Percentiles rank a stretch among this genome's conserved stretches.
Evolutionary conservation across 2,888 invertebrate genomes (phyloP).

Genomic region (Nemoura dubitans): DNA sequence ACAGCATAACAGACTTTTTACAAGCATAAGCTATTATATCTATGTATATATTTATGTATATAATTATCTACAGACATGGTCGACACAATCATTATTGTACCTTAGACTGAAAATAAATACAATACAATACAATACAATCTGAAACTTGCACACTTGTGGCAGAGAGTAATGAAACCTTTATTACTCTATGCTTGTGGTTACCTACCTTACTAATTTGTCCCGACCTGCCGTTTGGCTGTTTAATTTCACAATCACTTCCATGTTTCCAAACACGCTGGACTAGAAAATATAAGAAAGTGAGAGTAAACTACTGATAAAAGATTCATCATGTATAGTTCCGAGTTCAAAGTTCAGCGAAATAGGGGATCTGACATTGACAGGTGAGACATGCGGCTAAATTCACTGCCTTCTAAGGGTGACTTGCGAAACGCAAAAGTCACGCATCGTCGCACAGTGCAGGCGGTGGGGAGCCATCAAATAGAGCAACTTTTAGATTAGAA

Average conservation of each 20-base stretch:
- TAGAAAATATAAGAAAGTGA: background rate
- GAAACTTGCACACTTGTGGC: no score
- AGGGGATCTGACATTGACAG: background rate
- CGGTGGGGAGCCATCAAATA: background rate
- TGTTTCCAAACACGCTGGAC: conserved; percentile 50
- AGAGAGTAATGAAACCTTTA: no score
- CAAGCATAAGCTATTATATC: no score
- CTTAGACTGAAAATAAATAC: no score
- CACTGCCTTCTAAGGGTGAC: background rate
- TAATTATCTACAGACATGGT: no score
- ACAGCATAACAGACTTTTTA: no score
- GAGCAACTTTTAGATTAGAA: no score
- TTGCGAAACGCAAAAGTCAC: background rate
- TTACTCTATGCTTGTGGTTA: no score
- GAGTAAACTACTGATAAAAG: background rate
- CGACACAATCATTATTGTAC: no score
- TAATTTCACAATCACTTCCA: conserved; percentile 65
- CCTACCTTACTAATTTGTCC: conserved; percentile 68
- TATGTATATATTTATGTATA: no score
- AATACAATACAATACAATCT: no score
- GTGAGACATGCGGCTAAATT: background rate
- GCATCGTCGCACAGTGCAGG: background rate
- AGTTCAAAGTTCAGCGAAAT: background rate
- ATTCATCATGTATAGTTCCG: background rate
- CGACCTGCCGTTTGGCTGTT: conserved; percentile 67